Evolutionary conservation across 2,888 invertebrate species (phyloP).

Genomic region (Pyrocoelia pectoralis): DNA sequence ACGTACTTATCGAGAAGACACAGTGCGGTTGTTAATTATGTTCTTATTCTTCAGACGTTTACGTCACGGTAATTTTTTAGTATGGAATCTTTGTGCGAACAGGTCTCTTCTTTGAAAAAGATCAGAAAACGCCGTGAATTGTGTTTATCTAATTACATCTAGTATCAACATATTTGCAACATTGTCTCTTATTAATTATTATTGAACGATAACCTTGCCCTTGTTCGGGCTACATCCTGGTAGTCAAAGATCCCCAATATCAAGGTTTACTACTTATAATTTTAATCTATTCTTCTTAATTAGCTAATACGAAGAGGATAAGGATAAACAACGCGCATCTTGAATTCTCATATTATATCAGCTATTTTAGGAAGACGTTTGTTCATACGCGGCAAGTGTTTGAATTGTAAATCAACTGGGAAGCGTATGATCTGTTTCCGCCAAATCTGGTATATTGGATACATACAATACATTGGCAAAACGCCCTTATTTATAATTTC

Average conservation of each 20-base stretch:
- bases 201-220: constrained; percentile 25
- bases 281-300: background rate
- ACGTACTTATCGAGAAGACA: background rate
- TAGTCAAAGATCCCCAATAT: constrained; percentile 25
- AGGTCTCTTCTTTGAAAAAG: background rate
- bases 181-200: background rate
- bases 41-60: background rate
- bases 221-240: constrained; percentile 25
- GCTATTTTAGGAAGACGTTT: too few relatives aligned
- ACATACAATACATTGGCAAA: too few relatives aligned
- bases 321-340: too few relatives aligned
- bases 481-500: too few relatives aligned
- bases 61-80: background rate
- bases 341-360: too few relatives aligned
- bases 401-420: too few relatives aligned
- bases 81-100: background rate
- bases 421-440: too few relatives aligned
- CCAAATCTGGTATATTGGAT: too few relatives aligned
- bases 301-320: background rate
- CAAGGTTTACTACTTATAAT: constrained; percentile 19
- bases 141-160: background rate
- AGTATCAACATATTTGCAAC: background rate
- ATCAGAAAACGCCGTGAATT: background rate
- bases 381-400: too few relatives aligned
- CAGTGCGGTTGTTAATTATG: background rate